Evolutionary conservation across 2,797 vertebrate species (phyloP).

Genomic region (Malurus splendens): DNA sequence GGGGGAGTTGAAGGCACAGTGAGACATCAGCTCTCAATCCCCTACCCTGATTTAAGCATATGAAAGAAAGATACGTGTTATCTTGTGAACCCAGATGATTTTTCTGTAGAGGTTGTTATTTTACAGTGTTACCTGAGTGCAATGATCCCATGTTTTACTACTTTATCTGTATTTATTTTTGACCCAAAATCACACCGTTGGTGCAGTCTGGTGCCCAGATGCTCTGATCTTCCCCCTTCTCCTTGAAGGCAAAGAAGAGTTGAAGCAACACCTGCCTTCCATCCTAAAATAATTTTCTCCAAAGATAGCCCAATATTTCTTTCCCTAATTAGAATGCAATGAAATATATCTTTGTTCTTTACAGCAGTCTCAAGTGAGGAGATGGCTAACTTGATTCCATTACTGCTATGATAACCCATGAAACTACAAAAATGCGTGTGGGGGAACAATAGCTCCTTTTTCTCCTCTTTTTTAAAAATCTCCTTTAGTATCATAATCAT

Average conservation of each 20-base stretch:
- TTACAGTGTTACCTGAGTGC: not conserved
- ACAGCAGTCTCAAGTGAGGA: not conserved
- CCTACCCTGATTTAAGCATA: not conserved
- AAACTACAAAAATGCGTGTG: not conserved
- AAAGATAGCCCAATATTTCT: not conserved
- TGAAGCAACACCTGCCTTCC: not conserved
- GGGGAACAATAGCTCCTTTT: not conserved
- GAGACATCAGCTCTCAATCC: accelerated
- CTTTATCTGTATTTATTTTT: not conserved
- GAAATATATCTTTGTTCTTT: not conserved
- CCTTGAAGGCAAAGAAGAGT: not conserved
- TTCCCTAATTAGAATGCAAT: not conserved
- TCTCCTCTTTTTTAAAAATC: not conserved
- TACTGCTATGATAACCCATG: not conserved
- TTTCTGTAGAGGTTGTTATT: not conserved
- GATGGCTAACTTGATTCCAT: not conserved
- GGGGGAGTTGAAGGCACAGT: not conserved
- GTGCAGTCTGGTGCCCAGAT: accelerated
- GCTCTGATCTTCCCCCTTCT: not conserved
- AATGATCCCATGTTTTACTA: not conserved
- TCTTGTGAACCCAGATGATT: not conserved
- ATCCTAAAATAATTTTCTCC: not conserved
- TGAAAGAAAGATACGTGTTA: not conserved
- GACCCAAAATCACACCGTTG: not conserved
- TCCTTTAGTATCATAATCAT: not conserved